Percentiles rank a stretch among this genome's conserved stretches.
phyloP scores from a whole-genome alignment of 2,113 vertebrate species.

The Gulo gulo region DNA sequence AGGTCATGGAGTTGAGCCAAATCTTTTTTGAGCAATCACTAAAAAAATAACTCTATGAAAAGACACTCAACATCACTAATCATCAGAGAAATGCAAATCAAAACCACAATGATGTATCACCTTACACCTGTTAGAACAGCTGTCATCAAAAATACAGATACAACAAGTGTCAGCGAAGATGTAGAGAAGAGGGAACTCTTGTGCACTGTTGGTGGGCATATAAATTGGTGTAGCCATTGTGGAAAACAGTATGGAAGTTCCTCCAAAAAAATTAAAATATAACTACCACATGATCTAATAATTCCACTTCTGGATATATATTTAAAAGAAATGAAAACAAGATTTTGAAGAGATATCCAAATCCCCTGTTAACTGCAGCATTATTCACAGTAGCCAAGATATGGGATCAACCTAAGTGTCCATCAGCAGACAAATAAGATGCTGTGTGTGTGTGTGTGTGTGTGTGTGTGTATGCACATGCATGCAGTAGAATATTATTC shows the following conservation, averaged over 20 bases:
- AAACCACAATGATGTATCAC: background rate
- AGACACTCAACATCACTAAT: background rate
- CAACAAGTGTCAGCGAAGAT: background rate
- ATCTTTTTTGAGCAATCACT: background rate
- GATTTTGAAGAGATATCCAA: background rate
- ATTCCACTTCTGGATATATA: background rate
- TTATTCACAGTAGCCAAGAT: background rate
- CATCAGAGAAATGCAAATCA: background rate
- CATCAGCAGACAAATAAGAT: background rate
- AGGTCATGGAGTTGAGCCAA: background rate
- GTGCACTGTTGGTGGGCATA: background rate
- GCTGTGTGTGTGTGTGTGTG: background rate
- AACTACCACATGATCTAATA: background rate
- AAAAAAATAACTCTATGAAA: background rate
- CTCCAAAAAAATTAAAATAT: background rate
- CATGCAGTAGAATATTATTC: background rate
- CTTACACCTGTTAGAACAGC: background rate
- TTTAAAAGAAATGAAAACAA: background rate
- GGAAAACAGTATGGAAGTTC: background rate
- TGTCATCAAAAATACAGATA: background rate
- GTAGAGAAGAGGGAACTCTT: background rate
- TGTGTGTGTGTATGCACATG: no score
- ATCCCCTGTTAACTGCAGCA: background rate
- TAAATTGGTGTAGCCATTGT: background rate
- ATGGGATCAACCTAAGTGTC: background rate